Base-by-base conservation (phyloP, 2,113 vertebrate genomes). In the Spermophilus dauricus region DNA sequence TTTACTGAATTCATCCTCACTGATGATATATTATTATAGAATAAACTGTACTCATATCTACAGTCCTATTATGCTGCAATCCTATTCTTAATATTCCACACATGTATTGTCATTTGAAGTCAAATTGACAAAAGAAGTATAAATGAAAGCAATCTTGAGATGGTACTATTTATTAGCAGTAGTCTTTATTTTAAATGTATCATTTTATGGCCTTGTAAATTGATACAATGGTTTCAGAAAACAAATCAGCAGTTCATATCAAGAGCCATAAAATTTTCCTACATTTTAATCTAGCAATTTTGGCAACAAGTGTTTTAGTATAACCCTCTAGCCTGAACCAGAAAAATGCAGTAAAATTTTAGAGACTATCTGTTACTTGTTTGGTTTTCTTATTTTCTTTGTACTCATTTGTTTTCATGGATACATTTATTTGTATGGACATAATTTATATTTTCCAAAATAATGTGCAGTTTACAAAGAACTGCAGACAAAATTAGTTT, bases 381-480 rank as follows among this genome's bases (percentile, higher is more conserved):
- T 45, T 42, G n/a, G 56, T 51, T 85, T 65, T 32, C 42, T 80
- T 84, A 72, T 87, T 93, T 82, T 70, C 58, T 77, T 28, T 75
- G 1, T 95, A 42, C 9, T 63, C 30, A 45, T 51, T 91, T 45
- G 84, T 93, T 67, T 94, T 65, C 37, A 72, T 58, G 9, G 30
- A 18, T 37, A n/a, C 14, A 61, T 89, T 91, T 86, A 89, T 93
- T 96, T 91, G 13, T 85, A n/a, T 94, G 61, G 26, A 51, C 84
- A 65, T 67, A 65, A 67, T 67, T n/a, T 90, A 22, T 73, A 10
- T 88, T 94, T 80, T 58, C 14, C 67, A 85, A 69, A 77, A 89
- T 69, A 88, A 56, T 72, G 28, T 77, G 17, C 11, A 92, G 28
- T 86, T 75, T 96, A 14, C 34, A 92, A 89, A 81, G 65, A 9